A percentile compares a stretch with the other conserved stretches of the same genome.
Evolutionary conservation across 30 jellyfish, hydroid and myxozoan genomes (phyloP).

Genomic region (Aurelia sp.): DNA sequence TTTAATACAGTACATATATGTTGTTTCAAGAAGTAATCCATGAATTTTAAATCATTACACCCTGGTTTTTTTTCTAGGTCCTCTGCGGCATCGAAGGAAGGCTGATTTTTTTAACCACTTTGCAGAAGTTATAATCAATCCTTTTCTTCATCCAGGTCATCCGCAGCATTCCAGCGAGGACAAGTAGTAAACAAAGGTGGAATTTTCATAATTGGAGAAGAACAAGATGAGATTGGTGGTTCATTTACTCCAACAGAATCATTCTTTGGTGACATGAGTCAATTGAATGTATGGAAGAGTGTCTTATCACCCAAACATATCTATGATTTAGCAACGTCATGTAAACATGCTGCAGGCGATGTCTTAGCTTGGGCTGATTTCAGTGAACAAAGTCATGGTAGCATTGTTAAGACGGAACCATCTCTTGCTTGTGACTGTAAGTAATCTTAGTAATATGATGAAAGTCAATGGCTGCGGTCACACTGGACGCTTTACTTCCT

Average conservation of each 20-base stretch:
- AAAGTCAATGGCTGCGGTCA: no score
- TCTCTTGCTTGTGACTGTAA: constrained; percentile 93
- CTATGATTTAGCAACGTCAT: constrained; percentile 78
- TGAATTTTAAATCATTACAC: no score
- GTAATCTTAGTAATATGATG: constrained; percentile 8
- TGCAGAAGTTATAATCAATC: no score
- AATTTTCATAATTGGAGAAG: constrained; percentile 93
- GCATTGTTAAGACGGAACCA: constrained; percentile 70
- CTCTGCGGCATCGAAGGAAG: no score
- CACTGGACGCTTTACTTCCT: no score
- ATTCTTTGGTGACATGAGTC: constrained; percentile 95
- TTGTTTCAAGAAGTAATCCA: no score
- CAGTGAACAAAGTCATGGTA: constrained; percentile 70
- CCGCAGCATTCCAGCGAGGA: constrained; percentile 78
- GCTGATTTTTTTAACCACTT: no score
- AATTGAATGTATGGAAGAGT: constrained; percentile 85
- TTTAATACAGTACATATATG: no score
- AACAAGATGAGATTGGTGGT: constrained; percentile 92
- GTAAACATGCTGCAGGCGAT: constrained; percentile 81
- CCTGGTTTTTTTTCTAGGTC: no score
- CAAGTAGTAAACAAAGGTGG: constrained; percentile 81
- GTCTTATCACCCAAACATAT: constrained; percentile 79
- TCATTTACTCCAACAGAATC: constrained; percentile 95
- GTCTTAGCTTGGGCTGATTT: constrained; percentile 97
- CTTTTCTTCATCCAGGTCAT: not conserved